Evolutionary conservation across 2,888 invertebrate genomes (phyloP).

Genomic region (Tenthredo amoena): DNA sequence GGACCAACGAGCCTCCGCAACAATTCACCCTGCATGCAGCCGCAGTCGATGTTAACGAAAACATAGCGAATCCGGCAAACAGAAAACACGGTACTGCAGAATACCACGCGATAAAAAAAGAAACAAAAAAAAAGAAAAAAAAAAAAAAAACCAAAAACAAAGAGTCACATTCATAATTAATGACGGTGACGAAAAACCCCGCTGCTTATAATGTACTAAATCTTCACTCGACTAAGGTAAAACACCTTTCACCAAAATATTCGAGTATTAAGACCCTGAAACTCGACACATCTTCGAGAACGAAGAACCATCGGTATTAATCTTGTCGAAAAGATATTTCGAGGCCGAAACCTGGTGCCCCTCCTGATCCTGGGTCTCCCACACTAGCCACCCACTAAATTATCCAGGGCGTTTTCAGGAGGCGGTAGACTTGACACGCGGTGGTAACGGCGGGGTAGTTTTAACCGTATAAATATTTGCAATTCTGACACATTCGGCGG

Average conservation of each 20-base stretch:
- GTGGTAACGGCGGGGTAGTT: background rate
- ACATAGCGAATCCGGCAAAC: slow-evolving; percentile 13
- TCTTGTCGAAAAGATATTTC: slow-evolving; percentile 28
- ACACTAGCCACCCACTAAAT: slow-evolving; percentile 35
- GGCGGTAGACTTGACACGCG: slow-evolving; percentile 49
- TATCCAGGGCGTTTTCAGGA: slow-evolving; percentile 8
- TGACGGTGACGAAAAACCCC: slow-evolving; percentile 20
- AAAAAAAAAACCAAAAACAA: slow-evolving; percentile 12
- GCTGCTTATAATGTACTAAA: slow-evolving; percentile 43
- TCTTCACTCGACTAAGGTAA: slow-evolving; percentile 52
- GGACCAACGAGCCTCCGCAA: background rate
- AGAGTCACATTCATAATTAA: slow-evolving; percentile 32
- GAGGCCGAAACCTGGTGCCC: background rate
- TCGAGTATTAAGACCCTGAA: slow-evolving; percentile 37
- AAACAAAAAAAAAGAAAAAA: background rate
- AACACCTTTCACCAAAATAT: background rate
- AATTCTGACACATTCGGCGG: slow-evolving; percentile 68
- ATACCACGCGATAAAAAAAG: background rate
- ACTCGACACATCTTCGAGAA: slow-evolving; percentile 9
- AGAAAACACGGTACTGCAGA: slow-evolving; percentile 12
- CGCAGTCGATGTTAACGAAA: background rate
- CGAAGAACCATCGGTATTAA: background rate
- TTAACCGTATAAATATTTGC: slow-evolving; percentile 62
- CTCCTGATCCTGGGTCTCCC: background rate
- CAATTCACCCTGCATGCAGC: background rate